Conservation (phyloP, 2,888 invertebrate species). For the Lycaena phlaeas region DNA sequence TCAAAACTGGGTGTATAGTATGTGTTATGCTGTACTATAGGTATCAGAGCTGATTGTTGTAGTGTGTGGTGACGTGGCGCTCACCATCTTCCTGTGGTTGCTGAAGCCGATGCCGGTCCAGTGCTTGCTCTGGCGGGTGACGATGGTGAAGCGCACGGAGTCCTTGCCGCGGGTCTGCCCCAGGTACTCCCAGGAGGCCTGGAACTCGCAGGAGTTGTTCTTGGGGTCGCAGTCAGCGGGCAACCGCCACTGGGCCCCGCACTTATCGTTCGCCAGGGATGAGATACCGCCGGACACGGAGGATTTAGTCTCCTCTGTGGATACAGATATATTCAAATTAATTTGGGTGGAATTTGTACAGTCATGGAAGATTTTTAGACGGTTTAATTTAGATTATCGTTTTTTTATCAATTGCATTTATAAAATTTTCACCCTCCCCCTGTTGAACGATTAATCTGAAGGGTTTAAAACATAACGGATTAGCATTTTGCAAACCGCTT, state of each 20-base stretch:
- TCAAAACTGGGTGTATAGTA: too few relatives aligned
- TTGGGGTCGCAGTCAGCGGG: slow-evolving; percentile 79
- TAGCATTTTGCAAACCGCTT: too few relatives aligned
- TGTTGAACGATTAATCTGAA: too few relatives aligned
- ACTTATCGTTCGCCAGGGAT: slow-evolving; percentile 65
- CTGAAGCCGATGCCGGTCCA: slow-evolving; percentile 96
- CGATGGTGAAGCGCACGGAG: slow-evolving; percentile 84
- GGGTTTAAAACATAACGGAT: too few relatives aligned
- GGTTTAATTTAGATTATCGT: slow-evolving; percentile 12
- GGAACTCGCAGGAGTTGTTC: slow-evolving; percentile 81
- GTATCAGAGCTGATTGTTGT: too few relatives aligned
- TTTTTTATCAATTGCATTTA: too few relatives aligned
- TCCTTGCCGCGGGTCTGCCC: slow-evolving; percentile 77
- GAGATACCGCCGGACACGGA: slow-evolving; percentile 46
- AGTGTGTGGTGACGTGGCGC: too few relatives aligned
- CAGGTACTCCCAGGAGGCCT: slow-evolving; percentile 84
- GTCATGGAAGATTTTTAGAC: too few relatives aligned
- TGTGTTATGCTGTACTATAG: too few relatives aligned
- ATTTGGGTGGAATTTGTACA: too few relatives aligned
- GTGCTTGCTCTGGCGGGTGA: slow-evolving; percentile 81
- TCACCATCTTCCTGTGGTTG: slow-evolving; percentile 86
- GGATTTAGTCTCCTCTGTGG: slow-evolving; percentile 62
- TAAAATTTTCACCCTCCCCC: too few relatives aligned
- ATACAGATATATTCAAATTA: too few relatives aligned
- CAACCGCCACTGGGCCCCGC: slow-evolving; percentile 84